Evolutionary conservation across 2,113 vertebrate genomes (phyloP), one percentile per base, ranked within the genome.

Genomic region (Rallus limicola): DNA sequence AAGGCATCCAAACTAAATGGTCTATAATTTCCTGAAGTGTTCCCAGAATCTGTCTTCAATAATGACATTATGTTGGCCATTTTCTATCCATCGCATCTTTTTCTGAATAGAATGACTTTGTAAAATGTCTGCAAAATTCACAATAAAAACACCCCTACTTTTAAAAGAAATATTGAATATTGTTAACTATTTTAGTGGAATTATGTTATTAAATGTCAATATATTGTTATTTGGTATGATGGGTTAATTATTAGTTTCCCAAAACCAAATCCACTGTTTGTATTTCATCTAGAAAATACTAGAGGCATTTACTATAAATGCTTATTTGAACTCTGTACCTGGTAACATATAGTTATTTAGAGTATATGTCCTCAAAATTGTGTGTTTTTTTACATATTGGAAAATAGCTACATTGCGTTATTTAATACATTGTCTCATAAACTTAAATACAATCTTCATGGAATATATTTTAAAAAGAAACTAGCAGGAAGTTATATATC

Each of bases 1-100:
- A 98, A 98, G 94, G 95, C 97, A 98, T 98, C 96, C 97, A 96
- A 97, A 97, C 97, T 97, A 98, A 98, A 97, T 97, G 97, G 97
- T 97, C 96, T 97, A 77, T 98, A 98, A 98, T 98, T 98, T 98
- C 95, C 97, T 98, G 97, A 98, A 98, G 97, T 98, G 97, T 98
- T 97, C 95, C 93, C 88, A 95, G 95, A 96, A 96, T 96, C 97
- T 94, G 78, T 98, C 97, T 97, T 98, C 97, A 98, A 92, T 98
- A 98, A 97, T 97, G 97, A 98, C 97, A 95, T 98, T 98, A 97
- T 96, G 92, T 93, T 98, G 96, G 96, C 95, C 95, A 96, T 97
- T 98, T 98, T 97, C 96, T 93, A 97, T 86, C 94, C 92, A 86
- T 96, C 84, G 82, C 80, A 19, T 92, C 75, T 82, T 93, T 88